Percentiles rank a stretch among this genome's conserved stretches.
These are phyloP conservation scores for Galerucella nymphaeae DNA, from an alignment of 2,888 invertebrate genomes.

Conservation along the genomic window DNA sequence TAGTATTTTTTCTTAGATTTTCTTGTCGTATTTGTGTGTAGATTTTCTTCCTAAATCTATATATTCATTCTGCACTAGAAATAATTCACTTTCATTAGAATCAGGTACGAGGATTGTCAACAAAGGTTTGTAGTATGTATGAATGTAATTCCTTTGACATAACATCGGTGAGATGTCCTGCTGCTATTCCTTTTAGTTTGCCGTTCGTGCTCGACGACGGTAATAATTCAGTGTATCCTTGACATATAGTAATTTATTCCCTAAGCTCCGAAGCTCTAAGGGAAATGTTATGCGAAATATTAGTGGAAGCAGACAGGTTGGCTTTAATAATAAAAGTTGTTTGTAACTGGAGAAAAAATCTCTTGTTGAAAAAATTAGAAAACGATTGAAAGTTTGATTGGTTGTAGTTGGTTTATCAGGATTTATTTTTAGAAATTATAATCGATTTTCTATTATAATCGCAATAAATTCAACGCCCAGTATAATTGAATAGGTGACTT, in stretches of 20 bases:
- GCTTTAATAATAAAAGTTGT: not conserved
- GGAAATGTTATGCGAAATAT: not conserved
- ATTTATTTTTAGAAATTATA: too few species aligned
- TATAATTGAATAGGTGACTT: too few species aligned
- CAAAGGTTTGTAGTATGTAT: not conserved
- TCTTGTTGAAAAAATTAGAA: too few species aligned
- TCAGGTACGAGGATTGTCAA: not conserved
- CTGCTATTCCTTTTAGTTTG: too few species aligned
- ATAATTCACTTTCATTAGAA: not conserved
- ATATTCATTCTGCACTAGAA: not conserved
- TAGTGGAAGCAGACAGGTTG: not conserved
- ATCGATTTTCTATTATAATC: too few species aligned
- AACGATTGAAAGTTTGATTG: too few species aligned
- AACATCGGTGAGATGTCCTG: not conserved
- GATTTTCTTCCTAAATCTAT: too few species aligned
- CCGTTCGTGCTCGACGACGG: not conserved
- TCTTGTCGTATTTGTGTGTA: too few species aligned
- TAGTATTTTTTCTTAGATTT: too few species aligned
- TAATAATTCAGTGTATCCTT: not conserved
- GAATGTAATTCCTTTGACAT: not conserved
- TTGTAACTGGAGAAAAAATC: too few species aligned
- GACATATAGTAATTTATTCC: not conserved
- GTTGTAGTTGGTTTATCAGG: too few species aligned
- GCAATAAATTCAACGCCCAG: too few species aligned
- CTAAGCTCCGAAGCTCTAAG: not conserved